Conservation (phyloP, 2,888 invertebrate species). For the Brachycybe producta region DNA sequence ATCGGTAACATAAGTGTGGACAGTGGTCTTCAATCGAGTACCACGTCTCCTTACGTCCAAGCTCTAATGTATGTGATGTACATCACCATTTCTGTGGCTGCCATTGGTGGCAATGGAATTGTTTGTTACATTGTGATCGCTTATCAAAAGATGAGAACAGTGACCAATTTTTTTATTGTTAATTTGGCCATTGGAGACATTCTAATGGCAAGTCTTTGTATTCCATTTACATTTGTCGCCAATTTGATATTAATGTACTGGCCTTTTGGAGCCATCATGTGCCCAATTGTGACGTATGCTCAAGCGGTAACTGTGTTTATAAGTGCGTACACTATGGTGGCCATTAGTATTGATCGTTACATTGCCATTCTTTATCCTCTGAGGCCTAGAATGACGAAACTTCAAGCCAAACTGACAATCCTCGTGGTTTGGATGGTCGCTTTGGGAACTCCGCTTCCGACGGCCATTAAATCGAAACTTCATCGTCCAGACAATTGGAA, state of each 20-base stretch:
- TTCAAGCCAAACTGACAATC: constrained; percentile 54
- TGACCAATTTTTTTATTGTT: constrained; percentile 83
- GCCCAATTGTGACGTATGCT: constrained; percentile 67
- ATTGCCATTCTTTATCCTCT: constrained; percentile 82
- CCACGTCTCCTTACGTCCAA: constrained; percentile 23
- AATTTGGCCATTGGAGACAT: constrained; percentile 74
- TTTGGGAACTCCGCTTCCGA: constrained; percentile 63
- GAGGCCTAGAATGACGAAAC: constrained; percentile 62
- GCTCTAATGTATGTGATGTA: constrained; percentile 36
- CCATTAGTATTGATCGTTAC: constrained; percentile 80
- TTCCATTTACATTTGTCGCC: constrained; percentile 77
- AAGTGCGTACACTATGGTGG: constrained; percentile 78
- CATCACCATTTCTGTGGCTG: constrained; percentile 34
- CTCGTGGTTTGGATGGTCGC: constrained; percentile 61
- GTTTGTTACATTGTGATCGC: constrained; percentile 77
- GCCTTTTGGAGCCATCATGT: constrained; percentile 73
- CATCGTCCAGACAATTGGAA: constrained; percentile 20
- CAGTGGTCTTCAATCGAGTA: too few relatives aligned
- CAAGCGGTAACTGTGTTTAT: constrained; percentile 42
- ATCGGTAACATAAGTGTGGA: too few relatives aligned
- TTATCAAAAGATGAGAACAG: constrained; percentile 74
- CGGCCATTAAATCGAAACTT: constrained; percentile 54
- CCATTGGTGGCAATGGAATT: constrained; percentile 38
- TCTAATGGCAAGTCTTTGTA: constrained; percentile 76
- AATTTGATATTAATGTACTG: constrained; percentile 64